Percentiles rank a stretch among this genome's conserved stretches.
Evolutionary conservation across 1,140 invertebrate species (phyloP).

Genomic region (Leptonema lineaticorne): DNA sequence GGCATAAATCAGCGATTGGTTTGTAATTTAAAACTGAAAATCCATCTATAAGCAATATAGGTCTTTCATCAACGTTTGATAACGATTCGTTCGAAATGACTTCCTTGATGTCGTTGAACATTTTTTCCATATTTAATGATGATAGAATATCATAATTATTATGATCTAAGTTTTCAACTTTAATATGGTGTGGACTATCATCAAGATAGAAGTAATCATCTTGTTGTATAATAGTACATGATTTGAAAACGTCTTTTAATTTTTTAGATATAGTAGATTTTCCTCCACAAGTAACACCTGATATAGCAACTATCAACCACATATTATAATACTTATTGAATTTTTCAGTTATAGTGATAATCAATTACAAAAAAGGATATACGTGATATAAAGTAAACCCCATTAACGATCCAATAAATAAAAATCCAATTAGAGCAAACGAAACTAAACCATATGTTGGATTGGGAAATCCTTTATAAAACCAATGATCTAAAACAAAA

Average conservation of each 20-base stretch:
- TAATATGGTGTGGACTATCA: constrained; percentile 66
- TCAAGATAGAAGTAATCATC: constrained; percentile 75
- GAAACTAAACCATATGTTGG: constrained; percentile 61
- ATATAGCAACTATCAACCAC: constrained; percentile 73
- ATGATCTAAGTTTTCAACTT: constrained; percentile 66
- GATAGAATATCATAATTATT: constrained; percentile 77
- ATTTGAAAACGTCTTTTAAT: constrained; percentile 56
- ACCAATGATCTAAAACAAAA: constrained; percentile 54
- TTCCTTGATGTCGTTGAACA: constrained; percentile 61
- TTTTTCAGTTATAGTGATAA: constrained; percentile 27
- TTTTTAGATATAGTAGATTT: constrained; percentile 72
- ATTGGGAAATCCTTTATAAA: constrained; percentile 62
- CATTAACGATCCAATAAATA: constrained; percentile 66
- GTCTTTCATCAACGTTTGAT: constrained; percentile 44
- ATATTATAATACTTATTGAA: constrained; percentile 39
- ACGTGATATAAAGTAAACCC: constrained; percentile 66
- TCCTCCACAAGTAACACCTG: constrained; percentile 77
- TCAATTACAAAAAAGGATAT: constrained; percentile 47
- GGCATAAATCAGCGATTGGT: constrained; percentile 55
- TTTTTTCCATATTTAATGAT: constrained; percentile 72
- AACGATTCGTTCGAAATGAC: constrained; percentile 45
- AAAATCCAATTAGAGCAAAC: constrained; percentile 62
- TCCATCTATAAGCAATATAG: constrained; percentile 63
- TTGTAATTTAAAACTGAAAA: constrained; percentile 63
- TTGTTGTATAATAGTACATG: constrained; percentile 66